Conservation (phyloP, 2,113 vertebrate species). For the Neoarius graeffei region DNA sequence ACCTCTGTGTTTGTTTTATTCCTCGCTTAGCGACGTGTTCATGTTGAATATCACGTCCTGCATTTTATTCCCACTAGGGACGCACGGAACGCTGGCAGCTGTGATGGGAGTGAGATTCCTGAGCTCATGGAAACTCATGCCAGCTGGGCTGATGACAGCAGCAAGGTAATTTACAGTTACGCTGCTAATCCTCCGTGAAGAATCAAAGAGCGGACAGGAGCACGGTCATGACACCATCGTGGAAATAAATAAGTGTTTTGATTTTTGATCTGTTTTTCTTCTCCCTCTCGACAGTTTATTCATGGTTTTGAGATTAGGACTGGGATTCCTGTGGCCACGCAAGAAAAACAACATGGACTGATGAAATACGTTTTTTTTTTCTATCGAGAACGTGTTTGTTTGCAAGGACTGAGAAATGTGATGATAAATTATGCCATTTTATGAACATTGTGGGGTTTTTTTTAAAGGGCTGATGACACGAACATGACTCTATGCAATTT, state of each 20-base stretch:
- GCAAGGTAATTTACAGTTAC: constrained; percentile 74
- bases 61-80: constrained; percentile 64
- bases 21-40: not conserved
- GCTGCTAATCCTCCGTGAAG: not conserved
- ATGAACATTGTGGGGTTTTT: not conserved
- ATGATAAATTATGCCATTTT: not conserved
- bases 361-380: not conserved
- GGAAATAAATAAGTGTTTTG: not conserved
- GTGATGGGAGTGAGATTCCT: constrained; percentile 90
- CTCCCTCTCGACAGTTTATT: constrained; percentile 35
- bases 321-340: not conserved
- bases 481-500: no score
- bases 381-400: not conserved
- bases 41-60: not conserved
- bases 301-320: constrained; percentile 37
- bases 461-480: no score
- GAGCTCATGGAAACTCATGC: constrained; percentile 88
- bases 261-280: constrained; percentile 8
- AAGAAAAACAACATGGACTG: not conserved
- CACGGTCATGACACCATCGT: not conserved
- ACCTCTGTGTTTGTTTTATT: not conserved
- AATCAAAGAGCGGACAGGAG: not conserved
- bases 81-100: constrained; percentile 80
- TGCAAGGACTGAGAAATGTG: not conserved
- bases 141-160: constrained; percentile 86